Conservation (phyloP, 2,113 vertebrate genomes). For the Patagioenas fasciata region DNA sequence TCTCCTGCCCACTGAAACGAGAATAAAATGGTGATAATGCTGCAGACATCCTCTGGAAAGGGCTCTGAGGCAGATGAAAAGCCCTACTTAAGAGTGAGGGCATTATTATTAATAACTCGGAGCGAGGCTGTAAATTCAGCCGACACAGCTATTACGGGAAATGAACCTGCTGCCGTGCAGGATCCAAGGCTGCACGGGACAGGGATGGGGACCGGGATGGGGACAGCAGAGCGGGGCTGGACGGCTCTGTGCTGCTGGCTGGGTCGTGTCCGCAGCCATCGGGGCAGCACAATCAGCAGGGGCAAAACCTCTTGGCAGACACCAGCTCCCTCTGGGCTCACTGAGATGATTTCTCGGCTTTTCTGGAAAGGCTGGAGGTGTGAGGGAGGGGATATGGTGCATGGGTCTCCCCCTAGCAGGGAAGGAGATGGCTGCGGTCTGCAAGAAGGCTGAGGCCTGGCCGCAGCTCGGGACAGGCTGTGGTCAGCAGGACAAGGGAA, state of each 20-base stretch:
- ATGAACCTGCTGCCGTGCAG: not conserved
- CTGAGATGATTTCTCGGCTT: not conserved
- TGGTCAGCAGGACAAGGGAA: no score
- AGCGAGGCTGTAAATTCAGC: constrained; percentile 50
- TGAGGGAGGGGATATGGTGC: not conserved
- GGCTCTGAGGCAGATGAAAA: constrained; percentile 58
- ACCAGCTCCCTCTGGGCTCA: not conserved
- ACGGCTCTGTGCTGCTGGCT: rapidly evolving
- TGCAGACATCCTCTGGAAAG: constrained; percentile 41
- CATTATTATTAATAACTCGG: constrained; percentile 57
- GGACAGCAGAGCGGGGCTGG: not conserved
- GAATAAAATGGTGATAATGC: constrained; percentile 39
- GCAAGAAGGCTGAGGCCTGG: not conserved
- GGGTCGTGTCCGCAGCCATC: rapidly evolving
- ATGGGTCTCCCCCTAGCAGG: rapidly evolving
- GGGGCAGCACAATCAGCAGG: rapidly evolving
- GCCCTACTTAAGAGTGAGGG: constrained; percentile 36
- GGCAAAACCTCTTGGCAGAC: not conserved
- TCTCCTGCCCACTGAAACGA: not conserved
- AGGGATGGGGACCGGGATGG: not conserved
- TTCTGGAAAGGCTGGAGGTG: not conserved
- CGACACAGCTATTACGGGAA: constrained; percentile 2
- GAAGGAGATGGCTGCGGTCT: not conserved
- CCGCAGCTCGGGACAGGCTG: not conserved
- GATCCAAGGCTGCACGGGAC: not conserved